Base-by-base conservation (phyloP, 2,113 vertebrate genomes). In the Lonchura striata region DNA sequence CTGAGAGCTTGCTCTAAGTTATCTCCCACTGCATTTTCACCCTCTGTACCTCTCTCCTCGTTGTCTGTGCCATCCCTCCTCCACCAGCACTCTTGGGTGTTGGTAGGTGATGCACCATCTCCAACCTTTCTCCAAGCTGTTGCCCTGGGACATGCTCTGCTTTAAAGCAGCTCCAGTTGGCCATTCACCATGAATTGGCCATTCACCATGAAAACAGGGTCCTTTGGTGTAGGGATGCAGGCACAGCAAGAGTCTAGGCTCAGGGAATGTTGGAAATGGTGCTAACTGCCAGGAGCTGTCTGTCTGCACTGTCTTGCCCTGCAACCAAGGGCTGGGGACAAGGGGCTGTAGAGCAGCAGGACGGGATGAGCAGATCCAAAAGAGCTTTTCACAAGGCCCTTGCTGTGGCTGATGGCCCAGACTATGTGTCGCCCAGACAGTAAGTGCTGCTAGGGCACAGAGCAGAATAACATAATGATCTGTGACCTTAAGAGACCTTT, bases 381-480 rank as follows among this genome's bases (percentile, higher is more conserved):
- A 28, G 57, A 54, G 47, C 24, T 64, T 69, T 69, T 33, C 3
- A 5, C 14, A 57, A 37, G 22, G 15, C 28, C 78, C 18, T 52
- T 81, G 56, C 57, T 70, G 31, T 9, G 47, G n/a, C 52, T 27
- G 61, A 39, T 41, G 11, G 33, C 15, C 25, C 53, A n/a, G 33
- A 16, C 33, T 2, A 7, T 16, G n/a, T 2, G 20, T 56, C 0
- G 0, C 30, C 24, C 35, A 35, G 47, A 21, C 4, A 9, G 6
- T 28, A 35, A 35, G 33, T 12, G 33, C 28, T 64, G 39, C 4
- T 3, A 37, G 35, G 41, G 82, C 3, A 2, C 22, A n/a, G 64
- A 56, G 70, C 35, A 39, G 39, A n/a, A 1, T 11, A 42, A 27
- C 11, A 6, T 25, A 59, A 19, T 2, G 2, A 11, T 9, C 35